Evolutionary conservation across 1,140 invertebrate genomes (phyloP).

Genomic region (Pantala flavescens): DNA sequence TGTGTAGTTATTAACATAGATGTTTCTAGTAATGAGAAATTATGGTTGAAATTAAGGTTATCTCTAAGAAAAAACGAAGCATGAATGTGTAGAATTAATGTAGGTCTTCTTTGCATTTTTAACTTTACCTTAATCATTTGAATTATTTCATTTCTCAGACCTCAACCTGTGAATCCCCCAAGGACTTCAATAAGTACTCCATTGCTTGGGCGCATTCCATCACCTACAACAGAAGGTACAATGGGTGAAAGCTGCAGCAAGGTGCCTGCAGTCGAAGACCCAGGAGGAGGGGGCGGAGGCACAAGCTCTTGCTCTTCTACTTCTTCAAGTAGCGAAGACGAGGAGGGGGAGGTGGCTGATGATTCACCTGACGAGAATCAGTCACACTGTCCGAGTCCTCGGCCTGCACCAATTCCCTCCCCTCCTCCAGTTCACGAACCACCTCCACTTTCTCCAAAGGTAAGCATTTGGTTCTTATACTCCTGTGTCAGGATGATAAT

Average conservation of each 20-base stretch:
- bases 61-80: too few species aligned
- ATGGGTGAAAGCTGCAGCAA: neutral
- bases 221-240: neutral
- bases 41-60: too few species aligned
- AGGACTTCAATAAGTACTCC: neutral
- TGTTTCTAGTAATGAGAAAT: too few species aligned
- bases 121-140: too few species aligned
- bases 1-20: too few species aligned
- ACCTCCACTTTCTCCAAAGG: neutral
- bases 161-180: neutral
- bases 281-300: conserved; percentile 30
- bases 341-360: neutral
- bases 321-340: neutral
- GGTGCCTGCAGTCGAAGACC: conserved; percentile 20
- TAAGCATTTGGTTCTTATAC: neutral
- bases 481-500: too few species aligned
- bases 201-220: neutral
- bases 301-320: neutral
- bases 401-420: neutral
- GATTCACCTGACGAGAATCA: neutral
- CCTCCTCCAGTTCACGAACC: neutral
- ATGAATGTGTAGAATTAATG: too few species aligned
- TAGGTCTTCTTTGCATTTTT: too few species aligned
- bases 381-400: neutral
- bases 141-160: too few species aligned